Conservation (phyloP, 2,113 vertebrate genomes). For the Muntiacus muntjak region DNA sequence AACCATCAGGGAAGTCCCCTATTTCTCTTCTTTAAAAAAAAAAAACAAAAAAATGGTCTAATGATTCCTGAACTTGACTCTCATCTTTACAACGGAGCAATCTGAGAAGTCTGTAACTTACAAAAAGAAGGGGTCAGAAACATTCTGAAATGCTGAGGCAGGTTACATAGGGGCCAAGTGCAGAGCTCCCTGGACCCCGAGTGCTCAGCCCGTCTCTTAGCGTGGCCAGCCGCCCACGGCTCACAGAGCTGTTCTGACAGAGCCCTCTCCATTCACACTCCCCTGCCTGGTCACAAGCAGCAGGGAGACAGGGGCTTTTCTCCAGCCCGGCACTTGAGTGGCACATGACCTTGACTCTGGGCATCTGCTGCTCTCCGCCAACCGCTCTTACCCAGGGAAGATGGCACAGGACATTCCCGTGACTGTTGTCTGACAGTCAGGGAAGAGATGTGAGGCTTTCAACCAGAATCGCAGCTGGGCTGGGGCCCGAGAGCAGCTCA, state of each 20-base stretch:
- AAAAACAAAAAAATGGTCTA: not conserved
- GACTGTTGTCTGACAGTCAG: conserved; percentile 69
- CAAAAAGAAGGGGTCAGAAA: not conserved
- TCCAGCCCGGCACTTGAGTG: conserved; percentile 70
- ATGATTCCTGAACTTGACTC: not conserved
- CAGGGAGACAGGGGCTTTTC: conserved; percentile 63
- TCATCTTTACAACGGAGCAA: not conserved
- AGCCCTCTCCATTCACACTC: conserved; percentile 13
- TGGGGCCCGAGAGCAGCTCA: not conserved
- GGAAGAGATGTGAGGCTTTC: conserved; percentile 60
- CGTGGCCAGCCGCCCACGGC: not conserved
- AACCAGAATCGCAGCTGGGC: conserved; percentile 65
- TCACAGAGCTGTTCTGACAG: not conserved
- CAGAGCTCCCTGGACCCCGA: accelerated
- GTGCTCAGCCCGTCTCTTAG: accelerated
- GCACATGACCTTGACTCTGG: conserved; percentile 70
- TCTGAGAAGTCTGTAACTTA: not conserved
- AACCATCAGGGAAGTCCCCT: not conserved
- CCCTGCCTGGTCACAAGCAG: conserved; percentile 62
- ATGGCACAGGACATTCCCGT: conserved; percentile 75
- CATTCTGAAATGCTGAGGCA: not conserved
- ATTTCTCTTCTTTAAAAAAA: not conserved
- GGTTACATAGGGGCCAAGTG: not conserved
- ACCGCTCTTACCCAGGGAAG: conserved; percentile 46
- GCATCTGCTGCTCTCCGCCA: conserved; percentile 69